Conservation (phyloP, 2,113 vertebrate species). For the Vombatus ursinus region DNA sequence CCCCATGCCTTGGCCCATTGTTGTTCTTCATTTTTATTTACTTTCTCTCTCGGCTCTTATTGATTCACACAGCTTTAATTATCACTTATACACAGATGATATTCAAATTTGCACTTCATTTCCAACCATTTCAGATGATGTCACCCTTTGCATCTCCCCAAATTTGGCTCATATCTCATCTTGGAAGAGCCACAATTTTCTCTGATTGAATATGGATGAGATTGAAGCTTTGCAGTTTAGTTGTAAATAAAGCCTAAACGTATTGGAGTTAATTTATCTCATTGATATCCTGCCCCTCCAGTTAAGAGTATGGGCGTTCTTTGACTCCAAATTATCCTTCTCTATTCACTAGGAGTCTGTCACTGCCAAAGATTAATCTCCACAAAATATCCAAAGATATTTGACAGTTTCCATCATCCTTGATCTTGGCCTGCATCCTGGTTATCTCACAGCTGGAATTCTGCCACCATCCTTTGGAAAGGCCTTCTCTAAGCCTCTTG, state of each 20-base stretch:
- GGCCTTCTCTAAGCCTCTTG: slow-evolving; percentile 33
- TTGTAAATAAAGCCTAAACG: slow-evolving; percentile 75
- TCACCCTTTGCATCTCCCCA: slow-evolving; percentile 72
- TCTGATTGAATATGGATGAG: slow-evolving; percentile 78
- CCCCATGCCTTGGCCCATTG: slow-evolving; percentile 41
- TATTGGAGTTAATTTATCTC: slow-evolving; percentile 62
- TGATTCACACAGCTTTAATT: slow-evolving; percentile 74
- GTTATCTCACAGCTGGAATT: slow-evolving; percentile 55
- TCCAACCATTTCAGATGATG: slow-evolving; percentile 77
- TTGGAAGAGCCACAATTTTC: slow-evolving; percentile 73
- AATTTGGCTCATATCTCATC: slow-evolving; percentile 70
- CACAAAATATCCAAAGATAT: slow-evolving; percentile 57
- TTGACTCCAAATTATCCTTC: slow-evolving; percentile 45
- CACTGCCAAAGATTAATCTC: slow-evolving; percentile 51
- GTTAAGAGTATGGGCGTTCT: slow-evolving; percentile 31
- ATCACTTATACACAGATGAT: slow-evolving; percentile 78
- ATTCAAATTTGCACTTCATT: slow-evolving; percentile 79
- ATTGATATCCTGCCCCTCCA: slow-evolving; percentile 39
- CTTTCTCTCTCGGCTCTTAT: slow-evolving; percentile 59
- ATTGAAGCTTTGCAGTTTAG: slow-evolving; percentile 53
- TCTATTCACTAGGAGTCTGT: slow-evolving; percentile 42
- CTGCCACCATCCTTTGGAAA: slow-evolving; percentile 56
- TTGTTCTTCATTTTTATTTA: slow-evolving; percentile 65
- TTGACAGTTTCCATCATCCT: slow-evolving; percentile 47
- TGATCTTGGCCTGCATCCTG: slow-evolving; percentile 50